Conservation (phyloP, 2,888 invertebrate genomes). For the Lycophotia porphyrea region DNA sequence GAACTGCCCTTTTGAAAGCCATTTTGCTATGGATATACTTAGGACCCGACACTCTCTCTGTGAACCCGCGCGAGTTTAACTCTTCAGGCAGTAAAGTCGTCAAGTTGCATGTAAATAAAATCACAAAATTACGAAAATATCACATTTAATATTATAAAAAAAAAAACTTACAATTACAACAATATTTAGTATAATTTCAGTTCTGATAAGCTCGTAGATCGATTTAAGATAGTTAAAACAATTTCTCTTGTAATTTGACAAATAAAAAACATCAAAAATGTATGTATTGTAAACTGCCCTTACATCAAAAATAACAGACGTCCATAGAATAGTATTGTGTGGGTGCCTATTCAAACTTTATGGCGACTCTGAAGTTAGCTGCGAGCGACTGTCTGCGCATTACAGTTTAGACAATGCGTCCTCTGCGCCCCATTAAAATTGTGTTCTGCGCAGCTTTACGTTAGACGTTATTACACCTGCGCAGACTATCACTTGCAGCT, state of each 20-base stretch:
- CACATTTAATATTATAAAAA: constrained; percentile 36
- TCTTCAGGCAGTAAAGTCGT: neutral
- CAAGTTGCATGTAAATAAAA: constrained; percentile 13
- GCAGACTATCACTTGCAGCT: too few relatives aligned
- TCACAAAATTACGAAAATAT: constrained; percentile 29
- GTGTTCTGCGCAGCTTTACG: too few relatives aligned
- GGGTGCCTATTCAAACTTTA: neutral
- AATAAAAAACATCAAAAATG: neutral
- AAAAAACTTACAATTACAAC: constrained; percentile 32
- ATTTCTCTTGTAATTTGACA: neutral
- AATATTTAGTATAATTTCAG: constrained; percentile 25
- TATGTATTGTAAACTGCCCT: neutral
- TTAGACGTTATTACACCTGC: too few relatives aligned
- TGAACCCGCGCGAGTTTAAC: too few relatives aligned
- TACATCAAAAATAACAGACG: neutral
- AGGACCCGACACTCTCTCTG: too few relatives aligned
- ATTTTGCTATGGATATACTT: too few relatives aligned
- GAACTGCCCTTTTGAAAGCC: too few relatives aligned
- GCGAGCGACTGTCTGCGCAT: too few relatives aligned
- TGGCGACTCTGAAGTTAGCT: too few relatives aligned
- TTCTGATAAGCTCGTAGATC: constrained; percentile 26
- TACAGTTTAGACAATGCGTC: too few relatives aligned
- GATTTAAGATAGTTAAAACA: constrained; percentile 17
- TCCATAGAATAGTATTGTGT: neutral
- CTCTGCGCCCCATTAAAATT: too few relatives aligned